phyloP scores from a whole-genome alignment of 2,888 invertebrate genomes.

The Drosophila fulvimacula region DNA sequence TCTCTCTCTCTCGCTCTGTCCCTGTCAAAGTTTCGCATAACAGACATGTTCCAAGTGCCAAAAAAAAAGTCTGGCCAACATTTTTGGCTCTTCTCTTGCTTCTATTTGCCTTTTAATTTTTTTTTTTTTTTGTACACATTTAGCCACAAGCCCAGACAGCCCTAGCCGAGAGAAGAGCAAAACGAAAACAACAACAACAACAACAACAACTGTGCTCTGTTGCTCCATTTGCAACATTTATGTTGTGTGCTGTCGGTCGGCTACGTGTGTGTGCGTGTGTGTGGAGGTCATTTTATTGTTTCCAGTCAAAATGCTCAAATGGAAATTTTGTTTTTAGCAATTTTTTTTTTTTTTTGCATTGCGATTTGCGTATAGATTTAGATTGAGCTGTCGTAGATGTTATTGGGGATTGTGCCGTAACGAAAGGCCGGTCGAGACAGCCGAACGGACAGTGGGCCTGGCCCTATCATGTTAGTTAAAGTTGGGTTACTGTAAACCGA shows the following conservation, averaged over 20 bases:
- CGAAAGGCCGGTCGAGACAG: slow-evolving; percentile 18
- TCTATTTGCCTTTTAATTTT: slow-evolving; percentile 22
- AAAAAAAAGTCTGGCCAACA: slow-evolving; percentile 50
- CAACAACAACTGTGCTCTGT: slow-evolving; percentile 57
- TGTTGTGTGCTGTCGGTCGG: slow-evolving; percentile 40
- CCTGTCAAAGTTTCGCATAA: slow-evolving; percentile 28
- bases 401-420: slow-evolving; percentile 50
- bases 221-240: slow-evolving; percentile 78
- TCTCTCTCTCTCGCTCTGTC: neutral
- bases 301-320: slow-evolving; percentile 75
- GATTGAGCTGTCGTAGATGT: slow-evolving; percentile 79
- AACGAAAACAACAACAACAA: slow-evolving; percentile 35
- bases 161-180: slow-evolving; percentile 11
- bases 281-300: slow-evolving; percentile 73
- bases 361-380: slow-evolving; percentile 66
- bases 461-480: slow-evolving; percentile 39
- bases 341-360: slow-evolving; percentile 11
- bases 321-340: slow-evolving; percentile 71
- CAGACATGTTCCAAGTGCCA: slow-evolving; percentile 60
- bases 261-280: slow-evolving; percentile 1
- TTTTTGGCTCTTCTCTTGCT: slow-evolving; percentile 40
- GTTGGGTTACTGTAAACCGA: slow-evolving; percentile 39
- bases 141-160: slow-evolving; percentile 25
- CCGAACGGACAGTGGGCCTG: slow-evolving; percentile 8
- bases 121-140: slow-evolving; percentile 24